A percentile compares a stretch with the other conserved stretches of the same genome.
Conservation (phyloP, 2,113 vertebrate genomes). For the Ameiurus melas region DNA sequence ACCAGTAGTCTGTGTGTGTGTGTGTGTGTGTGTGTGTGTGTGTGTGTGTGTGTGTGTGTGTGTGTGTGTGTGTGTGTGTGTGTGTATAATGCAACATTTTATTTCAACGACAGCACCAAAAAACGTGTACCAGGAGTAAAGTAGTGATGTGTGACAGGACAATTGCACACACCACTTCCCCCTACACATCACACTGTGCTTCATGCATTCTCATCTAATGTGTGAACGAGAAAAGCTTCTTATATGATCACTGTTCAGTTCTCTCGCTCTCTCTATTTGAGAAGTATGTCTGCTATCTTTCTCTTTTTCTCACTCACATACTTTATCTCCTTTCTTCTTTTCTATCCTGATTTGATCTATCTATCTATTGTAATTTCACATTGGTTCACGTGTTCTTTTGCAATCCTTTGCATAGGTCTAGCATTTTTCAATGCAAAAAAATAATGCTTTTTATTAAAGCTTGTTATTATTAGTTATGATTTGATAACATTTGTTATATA, state of each 20-base stretch:
- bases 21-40: no score
- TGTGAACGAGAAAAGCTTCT: constrained; percentile 10
- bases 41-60: no score
- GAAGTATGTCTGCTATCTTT: neutral
- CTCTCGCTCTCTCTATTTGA: neutral
- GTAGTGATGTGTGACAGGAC: neutral
- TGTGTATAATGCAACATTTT: neutral
- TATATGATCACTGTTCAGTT: neutral
- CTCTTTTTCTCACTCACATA: neutral
- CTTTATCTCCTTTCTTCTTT: neutral
- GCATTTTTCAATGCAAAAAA: neutral
- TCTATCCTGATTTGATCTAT: neutral
- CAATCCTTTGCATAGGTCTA: neutral
- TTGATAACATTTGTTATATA: neutral
- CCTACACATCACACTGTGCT: neutral
- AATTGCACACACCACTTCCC: neutral
- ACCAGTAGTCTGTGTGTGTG: neutral
- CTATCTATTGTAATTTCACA: neutral
- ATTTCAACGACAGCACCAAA: neutral
- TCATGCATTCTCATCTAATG: constrained; percentile 8
- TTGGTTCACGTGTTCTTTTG: neutral
- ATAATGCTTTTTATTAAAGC: no score
- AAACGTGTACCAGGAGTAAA: neutral
- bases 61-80: no score
- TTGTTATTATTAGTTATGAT: neutral